Base-by-base conservation (phyloP, 2,797 vertebrate species). In the Synanceia verrucosa region DNA sequence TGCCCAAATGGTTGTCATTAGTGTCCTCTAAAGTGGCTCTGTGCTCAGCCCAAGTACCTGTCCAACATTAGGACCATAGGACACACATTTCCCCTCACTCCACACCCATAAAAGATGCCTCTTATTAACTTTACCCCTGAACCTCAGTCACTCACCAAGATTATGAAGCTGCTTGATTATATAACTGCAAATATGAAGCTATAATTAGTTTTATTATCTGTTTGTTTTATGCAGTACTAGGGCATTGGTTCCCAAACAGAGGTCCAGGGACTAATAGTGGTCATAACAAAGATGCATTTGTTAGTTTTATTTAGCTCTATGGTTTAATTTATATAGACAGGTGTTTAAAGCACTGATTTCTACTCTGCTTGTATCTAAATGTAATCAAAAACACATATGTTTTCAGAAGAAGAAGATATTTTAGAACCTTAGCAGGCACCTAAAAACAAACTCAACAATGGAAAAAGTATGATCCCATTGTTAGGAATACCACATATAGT, bases 81-180 rank as follows among this genome's bases (percentile, higher is more conserved):
- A 47, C 52, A 50, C 58, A 61, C 16, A 14, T 18, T 43, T 28
- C 37, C 51, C 46, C 36, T 60, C 53, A 68, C 33, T 29, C 24
- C 5, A 9, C 34, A 6, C 31, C 63, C 29, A 46, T 41, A 47
- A 29, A 53, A 39, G 52, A 51, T 26, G 34, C 14, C 36, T 51
- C 9, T 48, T 55, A 61, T 53, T 70, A 66, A 60, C 47, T 34
- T 26, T 65, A 69, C 64, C 31, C 11, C 50, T 24, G 55, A 65
- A 46, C 58, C 28, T 28, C 14, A 31, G 43, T 71, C n/a, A 41
- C 39, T 46, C 8, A 29, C 31, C 0, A 3, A 65, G 52, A 28
- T 69, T 67, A 71, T 76, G 62, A 57, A 50, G 2, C 74, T 67
- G 57, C 24, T 16, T 28, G 24, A 63, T 73, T 72, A 70, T 37